Conservation (phyloP, 2,797 vertebrate species). For the Lepus oiostolus region DNA sequence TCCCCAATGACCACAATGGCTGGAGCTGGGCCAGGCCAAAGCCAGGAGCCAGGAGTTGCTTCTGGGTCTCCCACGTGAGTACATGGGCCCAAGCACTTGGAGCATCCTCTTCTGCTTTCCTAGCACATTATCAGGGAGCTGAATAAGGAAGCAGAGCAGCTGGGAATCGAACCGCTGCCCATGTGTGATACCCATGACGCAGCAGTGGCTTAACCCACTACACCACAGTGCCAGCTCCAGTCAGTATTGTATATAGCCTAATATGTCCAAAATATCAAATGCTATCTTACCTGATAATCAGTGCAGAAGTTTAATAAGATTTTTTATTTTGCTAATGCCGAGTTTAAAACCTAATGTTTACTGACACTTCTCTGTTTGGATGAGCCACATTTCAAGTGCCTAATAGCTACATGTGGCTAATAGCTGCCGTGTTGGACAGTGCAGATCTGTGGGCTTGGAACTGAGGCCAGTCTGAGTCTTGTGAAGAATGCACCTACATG, state of each 20-base stretch:
- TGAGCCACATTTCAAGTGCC: background rate
- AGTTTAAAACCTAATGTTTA: slow-evolving; percentile 35
- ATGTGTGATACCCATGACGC: too few species aligned
- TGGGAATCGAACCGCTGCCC: too few species aligned
- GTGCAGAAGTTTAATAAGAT: background rate
- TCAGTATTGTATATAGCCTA: background rate
- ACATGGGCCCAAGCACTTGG: too few species aligned
- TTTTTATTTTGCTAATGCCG: slow-evolving; percentile 35
- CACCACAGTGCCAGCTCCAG: too few species aligned
- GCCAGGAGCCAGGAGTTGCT: too few species aligned
- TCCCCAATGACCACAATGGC: too few species aligned
- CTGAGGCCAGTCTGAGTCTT: background rate
- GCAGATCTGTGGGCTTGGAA: background rate
- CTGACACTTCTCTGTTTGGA: background rate
- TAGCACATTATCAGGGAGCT: too few species aligned
- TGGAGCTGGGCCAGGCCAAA: too few species aligned
- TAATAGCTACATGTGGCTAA: background rate
- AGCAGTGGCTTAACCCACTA: too few species aligned
- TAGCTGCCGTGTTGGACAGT: background rate
- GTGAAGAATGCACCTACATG: background rate
- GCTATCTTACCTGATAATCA: slow-evolving; percentile 19
- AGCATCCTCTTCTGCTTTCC: too few species aligned
- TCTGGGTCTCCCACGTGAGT: too few species aligned
- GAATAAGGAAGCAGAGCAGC: too few species aligned
- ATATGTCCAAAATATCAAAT: background rate